Evolutionary conservation across 2,113 vertebrate genomes (phyloP).

Genomic region (Plestiodon gilberti): DNA sequence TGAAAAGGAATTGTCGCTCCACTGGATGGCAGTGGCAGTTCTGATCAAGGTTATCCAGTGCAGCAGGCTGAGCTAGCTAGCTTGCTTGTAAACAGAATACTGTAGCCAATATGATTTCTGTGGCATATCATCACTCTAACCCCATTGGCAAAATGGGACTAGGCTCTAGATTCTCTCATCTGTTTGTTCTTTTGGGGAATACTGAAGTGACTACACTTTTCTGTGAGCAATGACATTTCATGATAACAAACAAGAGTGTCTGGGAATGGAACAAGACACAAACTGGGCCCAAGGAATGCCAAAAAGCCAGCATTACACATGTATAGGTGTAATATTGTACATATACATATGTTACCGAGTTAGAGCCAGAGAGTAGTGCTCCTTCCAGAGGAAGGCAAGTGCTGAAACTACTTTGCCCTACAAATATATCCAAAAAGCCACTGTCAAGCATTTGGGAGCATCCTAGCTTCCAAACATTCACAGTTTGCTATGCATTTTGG

Average conservation of each 20-base stretch:
- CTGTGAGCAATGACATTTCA: neutral
- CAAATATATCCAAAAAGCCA: neutral
- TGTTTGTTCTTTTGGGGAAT: neutral
- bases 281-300: neutral
- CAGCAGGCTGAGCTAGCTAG: neutral
- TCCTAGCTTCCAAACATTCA: neutral
- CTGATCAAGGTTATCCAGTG: neutral
- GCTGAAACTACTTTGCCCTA: neutral
- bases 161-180: too few relatives aligned
- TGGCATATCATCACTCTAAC: too few relatives aligned
- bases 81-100: neutral
- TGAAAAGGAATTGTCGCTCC: neutral
- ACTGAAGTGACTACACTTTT: neutral
- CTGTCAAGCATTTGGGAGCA: neutral
- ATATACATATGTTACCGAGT: neutral
- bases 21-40: neutral
- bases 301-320: neutral
- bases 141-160: neutral
- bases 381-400: neutral
- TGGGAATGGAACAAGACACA: neutral
- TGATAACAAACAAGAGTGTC: neutral
- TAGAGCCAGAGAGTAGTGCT: neutral
- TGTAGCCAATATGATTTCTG: neutral
- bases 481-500: neutral
- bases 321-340: neutral